Conservation (phyloP, 2,888 invertebrate genomes). For the Oxycera nigricornis region DNA sequence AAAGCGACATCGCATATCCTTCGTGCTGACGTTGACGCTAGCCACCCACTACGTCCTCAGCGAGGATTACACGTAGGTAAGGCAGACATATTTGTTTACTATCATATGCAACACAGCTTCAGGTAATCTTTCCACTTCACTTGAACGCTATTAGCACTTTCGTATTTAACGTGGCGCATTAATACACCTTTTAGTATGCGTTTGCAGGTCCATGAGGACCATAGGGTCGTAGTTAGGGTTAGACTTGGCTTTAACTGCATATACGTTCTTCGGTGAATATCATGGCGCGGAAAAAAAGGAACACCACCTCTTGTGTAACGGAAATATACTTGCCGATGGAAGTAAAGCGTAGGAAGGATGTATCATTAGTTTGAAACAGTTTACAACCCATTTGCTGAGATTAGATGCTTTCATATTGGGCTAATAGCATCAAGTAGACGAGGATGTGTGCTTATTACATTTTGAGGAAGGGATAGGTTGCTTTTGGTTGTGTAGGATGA, state of each 20-base stretch:
- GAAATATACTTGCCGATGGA: background rate
- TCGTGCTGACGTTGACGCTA: background rate
- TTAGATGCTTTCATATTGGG: background rate
- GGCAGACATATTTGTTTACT: background rate
- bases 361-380: conserved; percentile 20
- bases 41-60: too few species aligned
- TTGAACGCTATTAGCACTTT: conserved; percentile 28
- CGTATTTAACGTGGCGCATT: conserved; percentile 26
- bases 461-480: too few species aligned
- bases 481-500: too few species aligned
- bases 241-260: background rate
- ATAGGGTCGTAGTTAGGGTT: background rate
- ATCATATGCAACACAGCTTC: background rate
- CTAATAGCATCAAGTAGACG: too few species aligned
- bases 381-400: background rate
- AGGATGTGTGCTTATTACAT: too few species aligned
- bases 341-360: background rate
- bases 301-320: background rate
- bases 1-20: conserved; percentile 5
- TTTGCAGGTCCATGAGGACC: background rate
- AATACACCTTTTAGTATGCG: conserved; percentile 31
- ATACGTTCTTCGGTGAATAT: background rate
- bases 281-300: background rate
- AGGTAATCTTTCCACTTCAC: conserved; percentile 24
- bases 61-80: background rate